Conservation (phyloP, 2,113 vertebrate genomes). For the Entosphenus tridentatus region DNA sequence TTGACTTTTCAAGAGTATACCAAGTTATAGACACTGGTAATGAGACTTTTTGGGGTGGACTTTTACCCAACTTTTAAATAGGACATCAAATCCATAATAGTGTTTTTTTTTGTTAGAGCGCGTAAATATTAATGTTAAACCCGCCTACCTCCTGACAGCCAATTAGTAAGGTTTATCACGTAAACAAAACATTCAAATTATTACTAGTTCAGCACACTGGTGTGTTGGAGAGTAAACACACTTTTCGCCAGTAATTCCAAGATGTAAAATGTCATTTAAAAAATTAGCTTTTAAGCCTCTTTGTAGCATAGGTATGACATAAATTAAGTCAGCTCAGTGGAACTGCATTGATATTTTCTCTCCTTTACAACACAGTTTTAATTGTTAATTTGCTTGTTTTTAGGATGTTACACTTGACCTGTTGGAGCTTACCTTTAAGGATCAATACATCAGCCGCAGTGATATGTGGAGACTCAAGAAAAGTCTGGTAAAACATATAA, state of each 20-base stretch:
- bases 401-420: constrained; percentile 86
- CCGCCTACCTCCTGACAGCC: no score
- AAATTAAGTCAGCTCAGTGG: not conserved
- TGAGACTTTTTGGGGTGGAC: no score
- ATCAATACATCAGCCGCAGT: constrained; percentile 88
- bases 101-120: no score
- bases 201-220: not conserved
- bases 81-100: no score
- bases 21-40: no score
- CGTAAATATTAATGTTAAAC: no score
- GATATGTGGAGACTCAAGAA: constrained; percentile 98
- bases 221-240: no score
- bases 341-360: not conserved
- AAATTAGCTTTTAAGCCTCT: not conserved
- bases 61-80: no score
- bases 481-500: constrained; percentile 41
- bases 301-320: fast-evolving
- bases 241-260: no score
- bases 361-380: not conserved
- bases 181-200: no score
- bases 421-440: constrained; percentile 91
- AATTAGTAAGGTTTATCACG: no score
- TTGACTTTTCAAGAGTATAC: no score
- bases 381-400: constrained; percentile 3
- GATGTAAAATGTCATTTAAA: not conserved